These are phyloP conservation scores for Paradisaea rubra DNA, from an alignment of 2,113 vertebrate species.

Conservation along the genomic window DNA sequence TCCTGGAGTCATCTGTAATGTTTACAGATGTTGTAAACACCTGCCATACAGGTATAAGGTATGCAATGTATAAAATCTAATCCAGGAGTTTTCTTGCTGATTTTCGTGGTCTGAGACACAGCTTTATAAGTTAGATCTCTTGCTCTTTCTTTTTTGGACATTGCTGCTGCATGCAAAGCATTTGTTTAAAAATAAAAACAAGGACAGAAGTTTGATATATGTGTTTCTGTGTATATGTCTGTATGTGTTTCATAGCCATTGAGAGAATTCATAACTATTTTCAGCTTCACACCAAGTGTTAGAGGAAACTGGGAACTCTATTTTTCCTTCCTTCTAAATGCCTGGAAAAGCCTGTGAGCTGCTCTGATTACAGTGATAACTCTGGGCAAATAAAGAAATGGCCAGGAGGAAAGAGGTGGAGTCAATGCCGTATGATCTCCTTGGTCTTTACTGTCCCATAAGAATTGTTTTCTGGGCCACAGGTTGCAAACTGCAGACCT, in stretches of 20 bases:
- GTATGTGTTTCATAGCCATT: not conserved
- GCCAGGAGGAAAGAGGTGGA: not conserved
- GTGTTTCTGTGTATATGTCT: not conserved
- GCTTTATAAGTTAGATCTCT: not conserved
- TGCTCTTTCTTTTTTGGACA: not conserved
- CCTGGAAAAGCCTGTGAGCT: not conserved
- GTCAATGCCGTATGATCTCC: not conserved
- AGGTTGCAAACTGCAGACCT: not conserved
- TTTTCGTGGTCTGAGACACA: not conserved
- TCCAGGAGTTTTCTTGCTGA: not conserved
- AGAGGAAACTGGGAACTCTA: not conserved
- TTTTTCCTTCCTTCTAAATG: not conserved
- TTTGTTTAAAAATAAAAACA: not conserved
- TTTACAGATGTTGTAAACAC: not conserved
- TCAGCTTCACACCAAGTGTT: not conserved
- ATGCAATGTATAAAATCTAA: not conserved
- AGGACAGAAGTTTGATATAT: not conserved
- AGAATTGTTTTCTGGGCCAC: not conserved
- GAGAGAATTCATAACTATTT: not conserved
- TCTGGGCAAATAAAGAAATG: not conserved
- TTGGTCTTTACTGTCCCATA: not conserved
- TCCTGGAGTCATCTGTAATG: not conserved
- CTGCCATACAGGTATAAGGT: not conserved
- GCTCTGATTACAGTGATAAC: slow-evolving; percentile 3
- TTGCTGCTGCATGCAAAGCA: not conserved